Evolutionary conservation across 2,888 invertebrate genomes (phyloP), one percentile per base, ranked within the genome.

Genomic region (Drosophila nr. perissopoda): DNA sequence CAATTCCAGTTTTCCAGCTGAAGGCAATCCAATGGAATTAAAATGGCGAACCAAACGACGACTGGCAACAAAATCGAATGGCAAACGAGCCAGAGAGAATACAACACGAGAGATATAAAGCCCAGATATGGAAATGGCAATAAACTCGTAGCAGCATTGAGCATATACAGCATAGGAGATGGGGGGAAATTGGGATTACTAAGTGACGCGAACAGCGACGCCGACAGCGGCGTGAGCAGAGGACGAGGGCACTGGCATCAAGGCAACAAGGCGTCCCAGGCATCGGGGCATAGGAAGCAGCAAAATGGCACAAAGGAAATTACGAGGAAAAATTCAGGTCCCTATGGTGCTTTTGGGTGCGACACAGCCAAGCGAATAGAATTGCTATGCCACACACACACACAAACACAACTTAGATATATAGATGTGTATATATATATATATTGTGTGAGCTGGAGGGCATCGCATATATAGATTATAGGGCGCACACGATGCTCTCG

Each of bases 111-210:
- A 79, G 89, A 87, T 87, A 86, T 87, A 86, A 78, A 83, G 69
- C 83, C 89, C 88, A 85, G 87, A 87, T 89, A 87, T 87, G 88
- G 87, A 88, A 87, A 88, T 77, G 89, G 85, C 87, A 86, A 87
- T 78, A 86, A 86, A 86, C 87, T 87, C 85, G 79, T 73, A 87
- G 67, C 73, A 56, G 80, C 80, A 70, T 75, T 69, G 78, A 45
- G 45, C 45, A 45, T 25, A 45, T 45, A 45, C 45, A 25, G 21
- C 80, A 71, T 78, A 62, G 78, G 65, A 61, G 80, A 69, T 60
- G 73, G 78, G 83, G 81, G 85, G 45, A 45, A 77, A 79, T 81
- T 89, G 85, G 89, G 89, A 87, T 85, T 87, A 87, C 87, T 62
- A 76, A 74, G 62, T 62, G 72, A 62, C 79, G 76, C 49, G 45